Percentiles rank a stretch among this genome's conserved stretches.
These are phyloP conservation scores for Meghimatium bilineatum DNA, from an alignment of 2,888 invertebrate genomes.

Conservation along the genomic window DNA sequence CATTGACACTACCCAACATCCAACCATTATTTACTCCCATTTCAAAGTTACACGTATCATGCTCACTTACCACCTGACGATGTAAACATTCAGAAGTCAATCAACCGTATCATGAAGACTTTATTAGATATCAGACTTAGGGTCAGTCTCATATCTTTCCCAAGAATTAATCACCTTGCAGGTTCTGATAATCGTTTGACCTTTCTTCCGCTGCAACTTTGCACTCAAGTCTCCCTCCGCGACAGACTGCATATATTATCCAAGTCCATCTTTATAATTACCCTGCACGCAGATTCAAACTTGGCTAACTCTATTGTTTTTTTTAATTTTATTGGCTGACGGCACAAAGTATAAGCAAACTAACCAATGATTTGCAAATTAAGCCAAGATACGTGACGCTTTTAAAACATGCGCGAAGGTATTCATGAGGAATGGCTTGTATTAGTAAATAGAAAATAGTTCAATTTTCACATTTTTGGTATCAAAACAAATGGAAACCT, in stretches of 20 bases:
- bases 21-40: background rate
- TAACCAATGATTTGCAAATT: no score
- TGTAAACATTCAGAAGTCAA: background rate
- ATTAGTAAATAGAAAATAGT: constrained; percentile 23
- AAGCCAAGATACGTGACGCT: no score
- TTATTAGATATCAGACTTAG: background rate
- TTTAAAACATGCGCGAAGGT: no score
- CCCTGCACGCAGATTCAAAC: no score
- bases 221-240: background rate
- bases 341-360: no score
- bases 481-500: background rate
- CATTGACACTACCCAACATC: no score
- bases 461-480: background rate
- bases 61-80: background rate
- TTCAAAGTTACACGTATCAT: background rate
- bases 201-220: constrained; percentile 9
- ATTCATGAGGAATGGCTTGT: no score
- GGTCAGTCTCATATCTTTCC: background rate
- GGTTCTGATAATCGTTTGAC: constrained; percentile 27
- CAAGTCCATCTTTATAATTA: no score
- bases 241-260: constrained; percentile 22
- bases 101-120: background rate
- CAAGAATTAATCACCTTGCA: constrained; percentile 17
- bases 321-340: no score
- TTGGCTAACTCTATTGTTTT: no score